Base-by-base conservation (phyloP, 2,113 vertebrate genomes). In the Tichodroma muraria region DNA sequence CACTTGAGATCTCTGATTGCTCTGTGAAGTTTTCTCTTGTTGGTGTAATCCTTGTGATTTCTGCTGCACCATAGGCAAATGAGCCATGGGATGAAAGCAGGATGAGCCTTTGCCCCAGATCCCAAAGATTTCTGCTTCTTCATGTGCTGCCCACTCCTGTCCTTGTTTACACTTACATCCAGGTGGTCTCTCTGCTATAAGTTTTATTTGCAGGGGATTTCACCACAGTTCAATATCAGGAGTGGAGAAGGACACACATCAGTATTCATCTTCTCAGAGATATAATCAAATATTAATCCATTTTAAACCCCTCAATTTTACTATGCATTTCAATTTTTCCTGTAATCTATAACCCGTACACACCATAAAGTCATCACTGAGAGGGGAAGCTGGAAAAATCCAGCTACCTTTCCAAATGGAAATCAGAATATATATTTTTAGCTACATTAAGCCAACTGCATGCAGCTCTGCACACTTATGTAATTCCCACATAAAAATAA, bases 401-500 rank as follows among this genome's bases (percentile, higher is more conserved):
- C 88, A 94, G 90, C 86, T 96, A 94, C 88, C 86, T 96, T 96
- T 97, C 97, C 97, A 97, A 97, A 95, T 97, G 88, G 96, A 97
- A 98, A 97, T 95, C 95, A 93, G 95, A 95, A 96, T 85, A 95
- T 97, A 65, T 97, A 97, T 97, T 97, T 98, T 98, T 98, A 97
- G 96, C 96, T 96, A 97, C 96, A 97, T 98, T 97, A 98, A 98
- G 95, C 97, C 97, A 97, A 96, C 93, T 90, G 96, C 95, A 97
- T 95, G 96, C 97, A 97, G 94, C 94, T 97, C 94, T 93, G 97
- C 97, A 98, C 97, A 94, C 95, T 97, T 97, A 97, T 97, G 97
- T 97, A 97, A 98, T 96, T 98, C 96, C 97, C 97, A 97, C 97
- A 98, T 98, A 98, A 98, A 98, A 97, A 97, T 97, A 98, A 98